These are phyloP conservation scores for Puntigrus tetrazona DNA, from an alignment of 2,113 vertebrate genomes.

Conservation along the genomic window DNA sequence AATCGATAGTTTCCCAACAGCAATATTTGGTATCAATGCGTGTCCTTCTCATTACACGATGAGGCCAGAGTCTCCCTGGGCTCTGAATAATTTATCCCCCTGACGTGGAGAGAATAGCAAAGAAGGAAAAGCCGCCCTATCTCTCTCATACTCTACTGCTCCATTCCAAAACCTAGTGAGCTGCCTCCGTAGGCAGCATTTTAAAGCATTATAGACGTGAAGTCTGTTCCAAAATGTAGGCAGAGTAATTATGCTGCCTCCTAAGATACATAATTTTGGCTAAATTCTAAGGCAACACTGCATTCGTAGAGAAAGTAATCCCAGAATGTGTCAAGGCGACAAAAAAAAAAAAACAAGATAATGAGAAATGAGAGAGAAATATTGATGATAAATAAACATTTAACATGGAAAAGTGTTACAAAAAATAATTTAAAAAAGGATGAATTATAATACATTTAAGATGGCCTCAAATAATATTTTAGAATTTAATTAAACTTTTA, in stretches of 20 bases:
- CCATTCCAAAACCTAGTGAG: conserved; percentile 32
- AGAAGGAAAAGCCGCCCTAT: conserved; percentile 54
- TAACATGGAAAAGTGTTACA: neutral
- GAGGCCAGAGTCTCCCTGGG: conserved; percentile 75
- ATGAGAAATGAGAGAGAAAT: neutral
- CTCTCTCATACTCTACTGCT: conserved; percentile 40
- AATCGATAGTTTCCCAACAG: conserved; percentile 81
- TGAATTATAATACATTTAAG: neutral
- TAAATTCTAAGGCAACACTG: neutral
- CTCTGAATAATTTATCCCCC: conserved; percentile 80
- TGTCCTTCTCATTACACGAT: conserved; percentile 81
- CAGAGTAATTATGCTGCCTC: conserved; percentile 3
- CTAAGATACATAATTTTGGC: conserved; percentile 2
- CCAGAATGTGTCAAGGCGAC: neutral
- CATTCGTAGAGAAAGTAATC: neutral
- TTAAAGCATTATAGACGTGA: conserved; percentile 7
- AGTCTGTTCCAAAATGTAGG: conserved; percentile 15
- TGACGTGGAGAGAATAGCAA: conserved; percentile 65
- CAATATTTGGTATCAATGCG: conserved; percentile 81
- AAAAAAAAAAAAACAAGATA: neutral
- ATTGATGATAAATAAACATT: neutral
- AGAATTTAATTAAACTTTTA: neutral
- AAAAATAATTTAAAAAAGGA: neutral
- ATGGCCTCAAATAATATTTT: neutral
- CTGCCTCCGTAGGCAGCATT: conserved; percentile 7